Evolutionary conservation across 2,113 vertebrate species (phyloP).

Genomic region (Stegostoma tigrinum): DNA sequence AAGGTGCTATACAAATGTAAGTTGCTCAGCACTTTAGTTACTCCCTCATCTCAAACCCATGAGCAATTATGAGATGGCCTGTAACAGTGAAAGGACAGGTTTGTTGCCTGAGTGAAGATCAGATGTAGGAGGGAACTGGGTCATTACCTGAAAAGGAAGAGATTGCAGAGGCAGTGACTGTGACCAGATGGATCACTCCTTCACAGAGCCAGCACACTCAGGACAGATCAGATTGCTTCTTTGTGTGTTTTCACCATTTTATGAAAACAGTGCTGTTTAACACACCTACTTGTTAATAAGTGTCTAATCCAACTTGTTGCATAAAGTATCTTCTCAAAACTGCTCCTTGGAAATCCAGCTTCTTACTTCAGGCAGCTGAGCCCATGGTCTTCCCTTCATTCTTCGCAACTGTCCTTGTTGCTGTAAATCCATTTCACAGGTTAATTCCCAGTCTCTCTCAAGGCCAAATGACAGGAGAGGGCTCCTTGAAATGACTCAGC

Average conservation of each 20-base stretch:
- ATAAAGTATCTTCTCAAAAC: background rate
- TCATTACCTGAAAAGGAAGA: background rate
- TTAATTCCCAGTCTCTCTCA: background rate
- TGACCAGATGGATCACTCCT: background rate
- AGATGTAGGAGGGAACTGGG: background rate
- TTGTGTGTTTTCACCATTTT: background rate
- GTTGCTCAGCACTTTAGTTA: background rate
- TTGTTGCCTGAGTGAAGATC: too few relatives aligned
- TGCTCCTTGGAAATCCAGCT: background rate
- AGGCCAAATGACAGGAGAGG: background rate
- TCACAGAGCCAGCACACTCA: background rate
- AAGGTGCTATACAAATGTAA: background rate
- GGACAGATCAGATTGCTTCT: background rate
- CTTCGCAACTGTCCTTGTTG: background rate
- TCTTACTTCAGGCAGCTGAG: background rate
- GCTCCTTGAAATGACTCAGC: background rate
- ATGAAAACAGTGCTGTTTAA: background rate
- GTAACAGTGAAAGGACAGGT: background rate
- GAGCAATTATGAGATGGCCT: background rate
- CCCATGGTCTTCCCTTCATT: background rate
- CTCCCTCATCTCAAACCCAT: background rate
- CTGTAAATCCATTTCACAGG: background rate
- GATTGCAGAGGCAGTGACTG: background rate
- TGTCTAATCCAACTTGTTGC: background rate
- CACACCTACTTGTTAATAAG: background rate